Evolutionary conservation across 1,140 invertebrate genomes (phyloP).

Genomic region (Marisa cornuarietis): DNA sequence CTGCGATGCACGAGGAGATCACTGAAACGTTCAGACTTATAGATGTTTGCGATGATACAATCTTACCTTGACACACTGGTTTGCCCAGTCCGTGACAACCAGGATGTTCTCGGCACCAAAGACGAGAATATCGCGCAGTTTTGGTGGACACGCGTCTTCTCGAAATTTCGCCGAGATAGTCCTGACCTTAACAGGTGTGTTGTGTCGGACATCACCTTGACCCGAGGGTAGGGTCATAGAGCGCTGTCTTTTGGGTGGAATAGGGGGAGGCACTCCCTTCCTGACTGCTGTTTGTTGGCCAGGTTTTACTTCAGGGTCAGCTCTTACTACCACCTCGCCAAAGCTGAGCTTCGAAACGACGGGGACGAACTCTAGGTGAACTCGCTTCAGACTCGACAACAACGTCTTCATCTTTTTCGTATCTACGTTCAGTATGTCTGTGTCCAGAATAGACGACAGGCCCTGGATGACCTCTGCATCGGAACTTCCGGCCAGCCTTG

Average conservation of each 20-base stretch:
- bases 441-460: background rate
- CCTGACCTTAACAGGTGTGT: conserved; percentile 8
- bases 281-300: background rate
- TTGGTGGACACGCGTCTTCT: conserved; percentile 22
- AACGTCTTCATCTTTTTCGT: conserved; percentile 2
- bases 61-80: conserved; percentile 29
- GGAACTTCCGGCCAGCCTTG: background rate
- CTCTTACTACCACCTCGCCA: background rate
- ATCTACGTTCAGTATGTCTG: background rate
- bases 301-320: background rate
- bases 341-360: background rate
- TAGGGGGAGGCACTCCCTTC: background rate
- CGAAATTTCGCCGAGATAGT: conserved; percentile 20
- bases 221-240: background rate
- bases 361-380: conserved; percentile 3
- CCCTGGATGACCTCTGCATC: conserved; percentile 3
- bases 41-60: too few species aligned
- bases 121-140: conserved; percentile 28
- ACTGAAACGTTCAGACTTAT: too few species aligned
- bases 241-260: conserved; percentile 12
- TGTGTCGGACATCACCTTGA: background rate
- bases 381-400: conserved; percentile 1
- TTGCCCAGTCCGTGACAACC: conserved; percentile 30
- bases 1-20: too few species aligned
- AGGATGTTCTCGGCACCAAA: conserved; percentile 15